Evolutionary conservation across 1,140 invertebrate species (phyloP).

Genomic region (Caligus rogercresseyi): DNA sequence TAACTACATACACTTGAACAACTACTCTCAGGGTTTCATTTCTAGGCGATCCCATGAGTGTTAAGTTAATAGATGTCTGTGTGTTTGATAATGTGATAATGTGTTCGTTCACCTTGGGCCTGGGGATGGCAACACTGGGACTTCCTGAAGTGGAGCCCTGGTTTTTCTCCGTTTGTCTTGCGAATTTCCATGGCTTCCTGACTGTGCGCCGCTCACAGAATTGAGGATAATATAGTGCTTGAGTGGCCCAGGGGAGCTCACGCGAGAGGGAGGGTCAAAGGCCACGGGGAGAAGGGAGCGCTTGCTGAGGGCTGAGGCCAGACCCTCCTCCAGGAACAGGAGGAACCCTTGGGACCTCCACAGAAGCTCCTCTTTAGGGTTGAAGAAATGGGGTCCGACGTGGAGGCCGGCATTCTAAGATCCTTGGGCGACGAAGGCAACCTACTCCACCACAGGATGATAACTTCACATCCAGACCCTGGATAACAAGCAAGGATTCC

Average conservation of each 20-base stretch:
- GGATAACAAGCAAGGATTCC: too few relatives aligned
- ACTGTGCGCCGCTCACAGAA: not conserved
- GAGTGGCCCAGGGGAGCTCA: not conserved
- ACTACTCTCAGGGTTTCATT: not conserved
- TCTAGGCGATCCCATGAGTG: too few relatives aligned
- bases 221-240: not conserved
- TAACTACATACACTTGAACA: too few relatives aligned
- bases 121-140: not conserved
- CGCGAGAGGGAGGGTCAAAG: not conserved
- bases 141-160: not conserved
- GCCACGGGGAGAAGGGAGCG: not conserved
- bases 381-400: not conserved
- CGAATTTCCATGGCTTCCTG: too few relatives aligned
- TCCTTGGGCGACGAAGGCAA: too few relatives aligned
- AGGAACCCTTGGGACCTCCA: not conserved
- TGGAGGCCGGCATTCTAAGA: slow-evolving; percentile 10
- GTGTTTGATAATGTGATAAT: too few relatives aligned
- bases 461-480: too few relatives aligned
- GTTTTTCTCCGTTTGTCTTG: not conserved
- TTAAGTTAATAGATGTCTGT: too few relatives aligned
- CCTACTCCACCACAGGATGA: too few relatives aligned
- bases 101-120: not conserved
- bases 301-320: not conserved
- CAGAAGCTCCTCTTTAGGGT: not conserved
- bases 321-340: not conserved